A percentile compares a stretch with the other conserved stretches of the same genome.
These are phyloP conservation scores for Rhinolophus ferrumequinum DNA, from an alignment of 2,113 vertebrate genomes.

Conservation along the genomic window DNA sequence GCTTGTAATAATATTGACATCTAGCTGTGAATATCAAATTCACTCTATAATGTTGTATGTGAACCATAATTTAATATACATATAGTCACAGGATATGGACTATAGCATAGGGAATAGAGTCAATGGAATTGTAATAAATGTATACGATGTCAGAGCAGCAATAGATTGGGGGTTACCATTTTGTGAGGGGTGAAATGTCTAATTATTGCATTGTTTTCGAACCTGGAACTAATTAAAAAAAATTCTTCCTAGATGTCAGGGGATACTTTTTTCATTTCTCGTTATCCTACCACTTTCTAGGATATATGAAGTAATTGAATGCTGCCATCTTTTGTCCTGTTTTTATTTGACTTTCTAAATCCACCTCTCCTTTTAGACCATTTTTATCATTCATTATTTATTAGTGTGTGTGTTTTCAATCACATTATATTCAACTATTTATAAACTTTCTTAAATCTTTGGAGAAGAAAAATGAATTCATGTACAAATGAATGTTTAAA, in stretches of 20 bases:
- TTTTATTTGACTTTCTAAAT: not conserved
- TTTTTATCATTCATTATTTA: not conserved
- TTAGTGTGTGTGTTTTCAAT: not conserved
- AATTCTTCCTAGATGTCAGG: not conserved
- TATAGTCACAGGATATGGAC: too few species aligned
- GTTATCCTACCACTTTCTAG: not conserved
- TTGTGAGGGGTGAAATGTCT: too few species aligned
- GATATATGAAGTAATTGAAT: not conserved
- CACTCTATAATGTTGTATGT: not conserved
- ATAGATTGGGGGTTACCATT: too few species aligned
- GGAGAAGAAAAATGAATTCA: slow-evolving; percentile 7
- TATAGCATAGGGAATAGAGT: too few species aligned
- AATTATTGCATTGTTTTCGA: too few species aligned
- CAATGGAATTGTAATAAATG: too few species aligned
- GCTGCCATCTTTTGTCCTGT: not conserved
- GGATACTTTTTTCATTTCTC: not conserved
- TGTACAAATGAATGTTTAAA: not conserved
- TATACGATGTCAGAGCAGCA: too few species aligned
- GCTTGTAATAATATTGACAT: not conserved
- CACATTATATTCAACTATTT: not conserved
- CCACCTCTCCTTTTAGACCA: not conserved
- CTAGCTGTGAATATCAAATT: not conserved
- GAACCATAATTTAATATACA: too few species aligned
- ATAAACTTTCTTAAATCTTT: not conserved
- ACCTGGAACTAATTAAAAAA: too few species aligned